Conservation (phyloP, 2,113 vertebrate genomes). For the Sialia sialis region DNA sequence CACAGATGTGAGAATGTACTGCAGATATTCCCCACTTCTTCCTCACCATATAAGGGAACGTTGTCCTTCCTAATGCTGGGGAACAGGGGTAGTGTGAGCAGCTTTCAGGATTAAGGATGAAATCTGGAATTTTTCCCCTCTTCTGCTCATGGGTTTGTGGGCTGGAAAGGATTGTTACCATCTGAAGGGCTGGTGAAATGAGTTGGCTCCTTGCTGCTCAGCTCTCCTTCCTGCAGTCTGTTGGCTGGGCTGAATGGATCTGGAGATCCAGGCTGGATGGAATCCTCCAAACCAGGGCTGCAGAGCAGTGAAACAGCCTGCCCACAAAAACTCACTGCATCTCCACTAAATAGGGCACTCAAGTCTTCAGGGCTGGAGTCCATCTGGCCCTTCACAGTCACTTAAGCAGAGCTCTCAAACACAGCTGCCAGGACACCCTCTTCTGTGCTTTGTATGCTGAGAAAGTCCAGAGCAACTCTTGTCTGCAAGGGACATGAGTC, state of each 20-base stretch:
- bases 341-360: not conserved
- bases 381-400: not conserved
- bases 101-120: not conserved
- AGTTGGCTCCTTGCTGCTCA: not conserved
- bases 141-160: not conserved
- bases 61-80: not conserved
- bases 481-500: not conserved
- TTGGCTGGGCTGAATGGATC: not conserved
- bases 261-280: not conserved
- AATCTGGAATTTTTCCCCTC: slow-evolving; percentile 21
- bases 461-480: not conserved
- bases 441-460: not conserved
- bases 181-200: not conserved
- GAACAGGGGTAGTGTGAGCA: not conserved
- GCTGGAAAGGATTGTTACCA: not conserved
- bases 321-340: not conserved
- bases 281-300: not conserved
- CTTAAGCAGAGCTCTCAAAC: not conserved
- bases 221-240: not conserved
- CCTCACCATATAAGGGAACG: slow-evolving; percentile 32
- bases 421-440: slow-evolving; percentile 5
- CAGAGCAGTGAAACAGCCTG: not conserved
- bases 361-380: not conserved
- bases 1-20: slow-evolving; percentile 23
- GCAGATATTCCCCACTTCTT: slow-evolving; percentile 45